Evolutionary conservation across 2,113 vertebrate genomes (phyloP), one percentile per base, ranked within the genome.

Genomic region (Helogale parvula): DNA sequence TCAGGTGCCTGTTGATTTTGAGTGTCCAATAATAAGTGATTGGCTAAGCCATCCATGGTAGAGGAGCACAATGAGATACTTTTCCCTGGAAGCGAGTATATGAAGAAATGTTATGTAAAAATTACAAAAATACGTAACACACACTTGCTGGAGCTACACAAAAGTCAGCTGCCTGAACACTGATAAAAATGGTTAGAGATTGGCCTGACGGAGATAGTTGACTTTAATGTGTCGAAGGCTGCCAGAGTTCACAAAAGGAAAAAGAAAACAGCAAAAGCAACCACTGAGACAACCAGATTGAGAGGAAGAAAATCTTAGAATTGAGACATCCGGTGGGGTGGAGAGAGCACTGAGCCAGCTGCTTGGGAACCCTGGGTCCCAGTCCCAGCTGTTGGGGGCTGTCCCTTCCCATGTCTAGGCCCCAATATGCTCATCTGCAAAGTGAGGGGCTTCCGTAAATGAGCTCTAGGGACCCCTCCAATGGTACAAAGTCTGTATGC

Each of bases 71-170:
- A 54, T 65, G 90, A 90, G 10, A 90, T 33, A 87, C 68, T 95
- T 17, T 77, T 95, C 93, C 74, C 68, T 93, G 45, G 82, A 87
- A 87, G 90, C 1, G 52, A 93, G 68, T 83, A 79, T 83, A 90
- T 79, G 76, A 95, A 97, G 60, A 52, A 35, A 52, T 23, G 21
- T 89, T 79, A 88, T 57, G 27, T 79, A 90, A 91, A 95, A 83
- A 93, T 87, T 31, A 93, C 41, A 83, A 93, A 93, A 93, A 81
- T 80, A 85, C 15, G 57, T 79, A 88, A 88, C 7, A 90, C 57
- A 68, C 33, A 47, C n/a, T 90, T 47, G 72, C 31, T 68, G 81
- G 72, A 76, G 33, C 12, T 87, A 90, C 66, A 47, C 68, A 57
- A 54, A 88, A 88, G 45, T 54, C 45, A 23, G 47, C 41, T 93